Evolutionary conservation across 2,888 invertebrate species (phyloP), one percentile per base, ranked within the genome.

Genomic region (Drymonia ruficornis): DNA sequence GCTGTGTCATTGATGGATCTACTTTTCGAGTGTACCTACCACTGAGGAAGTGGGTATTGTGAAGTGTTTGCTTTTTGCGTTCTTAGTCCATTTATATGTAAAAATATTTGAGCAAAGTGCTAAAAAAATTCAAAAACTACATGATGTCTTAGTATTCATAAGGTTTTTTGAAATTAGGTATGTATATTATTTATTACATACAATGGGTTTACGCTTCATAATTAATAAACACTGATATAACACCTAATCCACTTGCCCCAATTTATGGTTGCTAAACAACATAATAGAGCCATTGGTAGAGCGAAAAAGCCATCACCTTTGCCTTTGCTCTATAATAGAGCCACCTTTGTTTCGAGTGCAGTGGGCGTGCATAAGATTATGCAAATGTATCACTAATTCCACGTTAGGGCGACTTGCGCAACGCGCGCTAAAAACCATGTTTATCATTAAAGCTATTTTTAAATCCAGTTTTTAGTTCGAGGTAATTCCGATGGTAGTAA

Each of bases 321-420:
- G 13, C 5, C 36, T 13, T 36, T 36, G 31, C 31, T 31, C 31
- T 1, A 31, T 8, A 31, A 31, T 31, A 31, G 31, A 31, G 31
- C 31, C 31, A 31, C 31, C 13, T 34, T 13, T 16, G 40, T 40
- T 40, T 16, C 16, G 16, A 40, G 16, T 16, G 31, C 47, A 29
- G 23, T 29, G 48, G 70, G 66, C 60, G 70, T 65, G 50, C 62
- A 69, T 65, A 52, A 46, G 52, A 56, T 68, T 68, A 65, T 65
- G 58, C 19, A 53, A 69, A 67, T 63, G 49, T 49, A 31, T 36
- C 31, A 42, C 38, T 65, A 65, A 67, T 69, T 58, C 52, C 13
- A 55, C 51, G 43, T 13, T 38, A 23, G 1, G 43, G 29, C 49
- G 52, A 64, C 52, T 52, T 54, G 52, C 11, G 16, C 52, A 23